A percentile compares a stretch with the other conserved stretches of the same genome.
These are phyloP conservation scores for Coleophora flavipennella DNA, from an alignment of 2,888 invertebrate genomes.

Conservation along the genomic window DNA sequence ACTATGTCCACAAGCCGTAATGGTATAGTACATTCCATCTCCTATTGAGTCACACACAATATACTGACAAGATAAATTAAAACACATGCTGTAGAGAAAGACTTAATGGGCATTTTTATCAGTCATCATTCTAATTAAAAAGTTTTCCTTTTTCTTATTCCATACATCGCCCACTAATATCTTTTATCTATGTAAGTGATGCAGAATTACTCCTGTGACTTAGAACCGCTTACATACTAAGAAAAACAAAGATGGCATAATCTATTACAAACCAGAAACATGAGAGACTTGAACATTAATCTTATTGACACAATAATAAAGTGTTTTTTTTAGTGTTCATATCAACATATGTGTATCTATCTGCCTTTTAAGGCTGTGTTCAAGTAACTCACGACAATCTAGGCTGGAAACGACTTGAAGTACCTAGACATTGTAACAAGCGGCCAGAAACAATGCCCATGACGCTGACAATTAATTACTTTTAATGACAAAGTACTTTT, in stretches of 20 bases:
- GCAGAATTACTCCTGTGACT: background rate
- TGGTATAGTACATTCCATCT: slow-evolving; percentile 46
- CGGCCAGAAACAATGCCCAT: slow-evolving; percentile 49
- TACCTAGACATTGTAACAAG: slow-evolving; percentile 48
- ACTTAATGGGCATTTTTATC: no score
- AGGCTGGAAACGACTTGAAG: slow-evolving; percentile 40
- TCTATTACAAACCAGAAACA: background rate
- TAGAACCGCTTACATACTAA: no score
- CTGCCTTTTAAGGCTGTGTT: slow-evolving; percentile 5
- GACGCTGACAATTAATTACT: slow-evolving; percentile 34
- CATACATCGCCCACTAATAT: slow-evolving; percentile 15
- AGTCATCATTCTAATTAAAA: no score
- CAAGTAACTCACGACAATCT: slow-evolving; percentile 29
- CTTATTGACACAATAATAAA: background rate
- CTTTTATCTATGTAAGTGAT: background rate
- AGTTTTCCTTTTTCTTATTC: no score
- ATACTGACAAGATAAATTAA: background rate
- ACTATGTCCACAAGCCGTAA: slow-evolving; percentile 52
- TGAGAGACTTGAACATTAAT: background rate
- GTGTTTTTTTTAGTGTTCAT: background rate
- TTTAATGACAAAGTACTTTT: slow-evolving; percentile 20
- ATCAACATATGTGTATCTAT: background rate
- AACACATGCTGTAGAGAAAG: background rate
- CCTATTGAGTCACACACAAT: slow-evolving; percentile 51
- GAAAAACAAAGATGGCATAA: background rate